Evolutionary conservation across 2,113 vertebrate genomes (phyloP), one percentile per base, ranked within the genome.

Genomic region (Hystrix cristata): DNA sequence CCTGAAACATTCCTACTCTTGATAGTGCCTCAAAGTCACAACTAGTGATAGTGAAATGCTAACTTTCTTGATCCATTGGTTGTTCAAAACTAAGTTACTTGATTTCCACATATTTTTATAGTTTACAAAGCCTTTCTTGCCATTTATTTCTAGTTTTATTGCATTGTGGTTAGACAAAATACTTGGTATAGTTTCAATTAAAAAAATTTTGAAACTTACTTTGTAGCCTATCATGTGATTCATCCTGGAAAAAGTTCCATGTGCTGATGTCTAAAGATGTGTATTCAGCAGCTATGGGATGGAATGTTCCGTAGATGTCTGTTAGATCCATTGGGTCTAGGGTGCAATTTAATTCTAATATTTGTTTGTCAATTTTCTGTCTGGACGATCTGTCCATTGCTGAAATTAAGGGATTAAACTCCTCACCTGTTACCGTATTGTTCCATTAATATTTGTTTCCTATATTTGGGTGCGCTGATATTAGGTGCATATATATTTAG

Each of bases 1-100:
- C 84, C 94, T 67, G 15, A 92, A 96, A 90, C 9, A 89, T 78
- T 85, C 43, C 29, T n/a, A 72, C 11, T 18, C 34, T 87, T 90
- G 90, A 34, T 19, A 62, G 38, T 65, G 46, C 38, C 31, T 91
- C 15, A 8, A 91, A 87, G 57, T 29, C 43, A 60, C 18, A 51
- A 62, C 25, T 95, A 86, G 79, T 62, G 27, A 38, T 34, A 43
- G 21, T 86, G 67, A 93, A 92, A 95, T 92, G 1, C 34, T 59
- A 51, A 71, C 51, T 76, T 74, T 34, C 19, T 62, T n/a, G 7
- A 78, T 64, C 29, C 29, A 51, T 80, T 31, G 51, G 51, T 62
- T 78, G 7, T 48, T 89, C 72, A 60, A 74, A 89, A 62, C 29
- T 23, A 34, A 88, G 18, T 23, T 74, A 5, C n/a, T 48, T n/a